Evolutionary conservation across 2,888 invertebrate genomes (phyloP).

Genomic region (Eutolmus rufibarbis): DNA sequence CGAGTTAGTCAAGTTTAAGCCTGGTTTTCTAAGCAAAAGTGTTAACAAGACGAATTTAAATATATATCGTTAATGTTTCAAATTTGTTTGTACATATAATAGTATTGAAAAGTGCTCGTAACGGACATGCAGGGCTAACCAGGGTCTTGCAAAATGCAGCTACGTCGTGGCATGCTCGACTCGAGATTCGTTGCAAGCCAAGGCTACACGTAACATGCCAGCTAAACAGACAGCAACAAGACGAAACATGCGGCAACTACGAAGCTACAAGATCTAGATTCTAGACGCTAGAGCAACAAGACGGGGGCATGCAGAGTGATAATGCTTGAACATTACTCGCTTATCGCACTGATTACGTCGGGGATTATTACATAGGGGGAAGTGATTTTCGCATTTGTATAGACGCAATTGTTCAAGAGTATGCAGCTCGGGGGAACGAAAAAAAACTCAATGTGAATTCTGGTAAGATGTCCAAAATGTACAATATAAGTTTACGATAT

Average conservation of each 20-base stretch:
- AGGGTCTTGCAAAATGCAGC: neutral
- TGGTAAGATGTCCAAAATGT: constrained; percentile 10
- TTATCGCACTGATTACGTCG: constrained; percentile 3
- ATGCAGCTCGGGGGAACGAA: constrained; percentile 1
- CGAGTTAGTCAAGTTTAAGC: neutral
- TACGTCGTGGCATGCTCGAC: neutral
- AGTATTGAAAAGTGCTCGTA: constrained; percentile 22
- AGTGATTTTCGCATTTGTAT: constrained; percentile 63
- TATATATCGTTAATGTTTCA: constrained; percentile 31
- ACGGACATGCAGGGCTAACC: neutral
- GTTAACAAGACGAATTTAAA: constrained; percentile 33
- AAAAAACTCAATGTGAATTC: constrained; percentile 6
- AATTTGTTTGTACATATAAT: constrained; percentile 22
- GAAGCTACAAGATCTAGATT: neutral
- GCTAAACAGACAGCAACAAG: neutral
- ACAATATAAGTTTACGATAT: constrained; percentile 33
- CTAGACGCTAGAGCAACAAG: neutral
- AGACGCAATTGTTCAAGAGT: constrained; percentile 31
- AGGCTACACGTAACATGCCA: neutral
- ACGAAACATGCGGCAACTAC: neutral
- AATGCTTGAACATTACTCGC: constrained; percentile 2
- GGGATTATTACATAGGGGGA: constrained; percentile 43
- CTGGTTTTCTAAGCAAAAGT: neutral
- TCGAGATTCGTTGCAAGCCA: neutral
- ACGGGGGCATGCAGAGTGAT: neutral